Conservation (phyloP, 2,888 invertebrate species). For the Euclidia mi region DNA sequence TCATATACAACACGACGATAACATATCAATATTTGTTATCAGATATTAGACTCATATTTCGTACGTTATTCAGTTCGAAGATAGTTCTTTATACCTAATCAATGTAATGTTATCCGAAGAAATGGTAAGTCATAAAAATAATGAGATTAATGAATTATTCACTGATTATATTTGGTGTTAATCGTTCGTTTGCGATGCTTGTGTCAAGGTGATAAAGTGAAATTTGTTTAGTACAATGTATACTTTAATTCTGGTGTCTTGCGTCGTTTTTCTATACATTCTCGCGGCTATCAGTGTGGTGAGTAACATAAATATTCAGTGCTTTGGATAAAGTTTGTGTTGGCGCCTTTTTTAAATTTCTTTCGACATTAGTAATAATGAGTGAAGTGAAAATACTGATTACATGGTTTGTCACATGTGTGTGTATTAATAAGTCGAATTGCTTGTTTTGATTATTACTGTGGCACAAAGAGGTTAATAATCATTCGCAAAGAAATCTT, state of each 20-base stretch:
- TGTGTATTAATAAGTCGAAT: not conserved
- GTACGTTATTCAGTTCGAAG: constrained; percentile 46
- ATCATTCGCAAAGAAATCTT: no score
- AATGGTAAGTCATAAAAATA: constrained; percentile 80
- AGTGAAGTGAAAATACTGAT: not conserved
- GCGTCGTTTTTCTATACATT: constrained; percentile 44
- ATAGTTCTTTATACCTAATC: constrained; percentile 60
- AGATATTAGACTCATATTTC: constrained; percentile 20
- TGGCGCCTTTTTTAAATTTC: not conserved
- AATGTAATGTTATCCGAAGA: constrained; percentile 71
- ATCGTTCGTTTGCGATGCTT: constrained; percentile 40
- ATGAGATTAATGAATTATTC: constrained; percentile 58
- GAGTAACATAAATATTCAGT: constrained; percentile 42
- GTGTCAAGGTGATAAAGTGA: constrained; percentile 24
- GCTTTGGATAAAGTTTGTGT: constrained; percentile 1
- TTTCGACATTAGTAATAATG: not conserved
- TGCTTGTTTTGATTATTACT: constrained; percentile 4
- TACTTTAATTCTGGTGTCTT: constrained; percentile 27
- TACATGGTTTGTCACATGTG: not conserved
- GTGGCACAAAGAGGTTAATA: no score
- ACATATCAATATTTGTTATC: constrained; percentile 14
- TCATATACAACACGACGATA: constrained; percentile 38
- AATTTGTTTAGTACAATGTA: constrained; percentile 38
- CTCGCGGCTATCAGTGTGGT: constrained; percentile 47
- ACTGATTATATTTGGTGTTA: constrained; percentile 29